Evolutionary conservation across 1,140 invertebrate genomes (phyloP).

Genomic region (Apolygus lucorum): DNA sequence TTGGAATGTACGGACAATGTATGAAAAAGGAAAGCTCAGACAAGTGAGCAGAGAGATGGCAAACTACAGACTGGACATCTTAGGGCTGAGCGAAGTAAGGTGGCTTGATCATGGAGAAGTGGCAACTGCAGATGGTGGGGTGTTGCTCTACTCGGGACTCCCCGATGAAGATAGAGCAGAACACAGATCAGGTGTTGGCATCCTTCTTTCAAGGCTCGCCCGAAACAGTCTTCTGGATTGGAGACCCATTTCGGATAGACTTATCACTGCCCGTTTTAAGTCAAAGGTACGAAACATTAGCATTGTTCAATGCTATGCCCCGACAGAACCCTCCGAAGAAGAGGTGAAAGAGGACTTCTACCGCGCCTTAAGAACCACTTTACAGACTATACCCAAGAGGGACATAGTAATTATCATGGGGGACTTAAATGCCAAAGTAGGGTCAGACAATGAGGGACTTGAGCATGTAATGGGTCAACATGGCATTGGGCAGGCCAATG

Average conservation of each 20-base stretch:
- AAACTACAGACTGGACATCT: constrained; percentile 20
- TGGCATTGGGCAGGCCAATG: constrained; percentile 22
- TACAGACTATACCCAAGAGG: constrained; percentile 14
- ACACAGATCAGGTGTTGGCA: constrained; percentile 17
- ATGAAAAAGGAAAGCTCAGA: constrained; percentile 15
- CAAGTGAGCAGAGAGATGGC: constrained; percentile 21
- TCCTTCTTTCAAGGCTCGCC: constrained; percentile 12
- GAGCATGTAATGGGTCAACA: constrained; percentile 22
- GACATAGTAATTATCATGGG: constrained; percentile 26
- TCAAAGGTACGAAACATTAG: constrained; percentile 22
- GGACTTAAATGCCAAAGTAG: constrained; percentile 23
- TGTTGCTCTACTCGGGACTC: constrained; percentile 20
- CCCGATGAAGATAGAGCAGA: constrained; percentile 15
- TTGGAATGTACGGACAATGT: constrained; percentile 24
- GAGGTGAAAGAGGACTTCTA: constrained; percentile 19
- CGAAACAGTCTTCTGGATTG: constrained; percentile 8
- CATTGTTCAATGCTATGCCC: constrained; percentile 19
- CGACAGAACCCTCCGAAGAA: constrained; percentile 18
- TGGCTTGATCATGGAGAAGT: constrained; percentile 19
- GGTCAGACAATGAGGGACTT: constrained; percentile 1
- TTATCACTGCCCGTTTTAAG: constrained; percentile 9
- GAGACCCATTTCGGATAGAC: constrained; percentile 15
- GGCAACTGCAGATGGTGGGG: neutral
- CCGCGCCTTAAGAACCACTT: neutral
- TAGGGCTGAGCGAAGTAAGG: constrained; percentile 21